Percentiles rank a stretch among this genome's conserved stretches.
These are phyloP conservation scores for Crenuchus spilurus DNA, from an alignment of 2,797 vertebrate species.

Conservation along the genomic window DNA sequence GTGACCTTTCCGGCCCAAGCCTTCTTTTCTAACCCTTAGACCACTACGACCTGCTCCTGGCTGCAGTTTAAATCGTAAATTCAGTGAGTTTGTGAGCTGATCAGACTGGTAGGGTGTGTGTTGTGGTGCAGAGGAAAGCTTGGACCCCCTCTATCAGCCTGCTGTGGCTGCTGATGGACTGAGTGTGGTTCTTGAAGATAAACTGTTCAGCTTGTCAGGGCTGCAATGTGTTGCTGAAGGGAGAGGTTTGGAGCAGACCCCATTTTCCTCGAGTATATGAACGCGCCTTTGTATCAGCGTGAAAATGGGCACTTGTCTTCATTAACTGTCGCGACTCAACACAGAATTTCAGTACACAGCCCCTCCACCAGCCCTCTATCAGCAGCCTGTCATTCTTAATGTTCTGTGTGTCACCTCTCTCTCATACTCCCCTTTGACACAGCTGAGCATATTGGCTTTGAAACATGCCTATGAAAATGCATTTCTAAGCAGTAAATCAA, in stretches of 20 bases:
- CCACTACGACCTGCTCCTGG: no score
- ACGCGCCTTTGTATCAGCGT: background rate
- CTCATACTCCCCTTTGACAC: constrained; percentile 33
- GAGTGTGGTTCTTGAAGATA: constrained; percentile 33
- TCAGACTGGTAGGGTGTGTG: constrained; percentile 3
- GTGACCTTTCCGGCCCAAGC: no score
- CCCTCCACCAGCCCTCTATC: constrained; percentile 57
- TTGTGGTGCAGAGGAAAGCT: constrained; percentile 5
- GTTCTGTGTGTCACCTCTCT: constrained; percentile 52
- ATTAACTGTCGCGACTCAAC: constrained; percentile 17
- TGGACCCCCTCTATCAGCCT: constrained; percentile 3
- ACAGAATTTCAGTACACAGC: constrained; percentile 38
- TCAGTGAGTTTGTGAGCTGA: background rate
- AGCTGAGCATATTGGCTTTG: background rate
- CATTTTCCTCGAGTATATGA: background rate
- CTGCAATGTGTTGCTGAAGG: constrained; percentile 23
- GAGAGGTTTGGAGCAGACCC: constrained; percentile 4
- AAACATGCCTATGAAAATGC: background rate
- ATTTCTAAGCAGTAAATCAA: constrained; percentile 34
- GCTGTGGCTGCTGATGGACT: constrained; percentile 11
- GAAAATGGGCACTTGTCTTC: constrained; percentile 51
- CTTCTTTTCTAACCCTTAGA: no score
- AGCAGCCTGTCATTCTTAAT: constrained; percentile 60
- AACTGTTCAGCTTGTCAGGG: constrained; percentile 30
- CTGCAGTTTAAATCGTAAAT: no score